Percentiles rank a stretch among this genome's conserved stretches.
Evolutionary conservation across 2,888 invertebrate genomes (phyloP).

Genomic region (Chloromyia formosa): DNA sequence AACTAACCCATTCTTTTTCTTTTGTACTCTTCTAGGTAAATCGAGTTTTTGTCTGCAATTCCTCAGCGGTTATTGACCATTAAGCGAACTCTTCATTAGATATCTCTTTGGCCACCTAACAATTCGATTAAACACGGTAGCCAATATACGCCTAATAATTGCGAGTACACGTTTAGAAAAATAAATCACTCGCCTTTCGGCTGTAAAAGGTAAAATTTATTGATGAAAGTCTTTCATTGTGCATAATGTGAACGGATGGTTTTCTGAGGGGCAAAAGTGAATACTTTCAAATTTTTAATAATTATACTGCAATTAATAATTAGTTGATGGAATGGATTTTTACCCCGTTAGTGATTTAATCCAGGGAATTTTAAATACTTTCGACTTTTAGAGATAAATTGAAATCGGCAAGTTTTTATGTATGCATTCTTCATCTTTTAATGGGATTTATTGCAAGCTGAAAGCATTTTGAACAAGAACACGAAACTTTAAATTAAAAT

Average conservation of each 20-base stretch:
- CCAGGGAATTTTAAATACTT: too few species aligned
- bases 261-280: background rate
- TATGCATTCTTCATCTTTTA: too few species aligned
- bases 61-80: background rate
- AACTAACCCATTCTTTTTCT: background rate
- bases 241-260: too few species aligned
- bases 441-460: too few species aligned
- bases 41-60: conserved; percentile 13
- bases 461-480: too few species aligned
- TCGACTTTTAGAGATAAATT: too few species aligned
- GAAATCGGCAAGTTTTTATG: too few species aligned
- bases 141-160: background rate
- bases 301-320: too few species aligned
- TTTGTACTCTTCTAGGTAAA: conserved; percentile 15
- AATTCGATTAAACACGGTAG: background rate
- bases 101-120: background rate
- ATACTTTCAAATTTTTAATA: conserved; percentile 14
- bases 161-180: background rate
- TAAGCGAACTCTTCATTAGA: background rate
- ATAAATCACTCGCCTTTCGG: conserved; percentile 9
- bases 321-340: too few species aligned
- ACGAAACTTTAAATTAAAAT: too few species aligned
- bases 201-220: background rate
- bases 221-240: conserved; percentile 15
- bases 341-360: too few species aligned